Evolutionary conservation across 2,888 invertebrate genomes (phyloP).

Genomic region (Loripinus fragilis): DNA sequence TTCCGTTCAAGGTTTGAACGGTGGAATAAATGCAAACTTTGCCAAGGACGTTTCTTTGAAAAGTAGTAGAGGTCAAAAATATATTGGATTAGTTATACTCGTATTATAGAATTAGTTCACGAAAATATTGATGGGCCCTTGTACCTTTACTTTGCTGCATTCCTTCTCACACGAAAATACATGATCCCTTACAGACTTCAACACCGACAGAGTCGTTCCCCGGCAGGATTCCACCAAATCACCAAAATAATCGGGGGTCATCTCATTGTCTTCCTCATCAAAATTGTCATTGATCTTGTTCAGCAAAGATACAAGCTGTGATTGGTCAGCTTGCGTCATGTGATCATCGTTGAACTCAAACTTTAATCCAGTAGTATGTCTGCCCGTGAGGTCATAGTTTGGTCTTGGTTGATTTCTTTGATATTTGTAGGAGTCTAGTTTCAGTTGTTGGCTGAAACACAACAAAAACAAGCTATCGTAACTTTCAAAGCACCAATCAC

Average conservation of each 20-base stretch:
- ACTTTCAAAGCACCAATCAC: too few relatives aligned
- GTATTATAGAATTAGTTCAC: too few relatives aligned
- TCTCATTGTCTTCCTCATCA: conserved; percentile 17
- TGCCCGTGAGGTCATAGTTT: conserved; percentile 22
- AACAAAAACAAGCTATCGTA: too few relatives aligned
- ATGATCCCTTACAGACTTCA: conserved; percentile 28
- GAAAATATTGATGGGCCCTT: too few relatives aligned
- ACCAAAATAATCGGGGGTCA: conserved; percentile 41
- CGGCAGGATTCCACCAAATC: conserved; percentile 45
- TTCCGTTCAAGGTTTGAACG: too few relatives aligned
- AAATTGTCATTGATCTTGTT: conserved; percentile 14
- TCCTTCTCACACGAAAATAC: conserved; percentile 44
- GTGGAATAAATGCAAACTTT: too few relatives aligned
- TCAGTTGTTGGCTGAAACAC: conserved; percentile 42
- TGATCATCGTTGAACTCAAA: conserved; percentile 41
- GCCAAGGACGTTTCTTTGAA: too few relatives aligned
- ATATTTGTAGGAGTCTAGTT: conserved; percentile 9
- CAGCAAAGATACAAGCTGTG: conserved; percentile 21
- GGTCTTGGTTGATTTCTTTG: conserved; percentile 2
- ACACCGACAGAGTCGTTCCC: conserved; percentile 11
- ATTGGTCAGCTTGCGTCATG: not conserved
- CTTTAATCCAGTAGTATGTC: conserved; percentile 31
- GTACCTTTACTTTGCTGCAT: conserved; percentile 7
- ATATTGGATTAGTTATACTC: too few relatives aligned
- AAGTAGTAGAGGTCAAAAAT: too few relatives aligned